phyloP scores from a whole-genome alignment of 2,797 vertebrate genomes.

The Poeciliopsis presidionis region DNA sequence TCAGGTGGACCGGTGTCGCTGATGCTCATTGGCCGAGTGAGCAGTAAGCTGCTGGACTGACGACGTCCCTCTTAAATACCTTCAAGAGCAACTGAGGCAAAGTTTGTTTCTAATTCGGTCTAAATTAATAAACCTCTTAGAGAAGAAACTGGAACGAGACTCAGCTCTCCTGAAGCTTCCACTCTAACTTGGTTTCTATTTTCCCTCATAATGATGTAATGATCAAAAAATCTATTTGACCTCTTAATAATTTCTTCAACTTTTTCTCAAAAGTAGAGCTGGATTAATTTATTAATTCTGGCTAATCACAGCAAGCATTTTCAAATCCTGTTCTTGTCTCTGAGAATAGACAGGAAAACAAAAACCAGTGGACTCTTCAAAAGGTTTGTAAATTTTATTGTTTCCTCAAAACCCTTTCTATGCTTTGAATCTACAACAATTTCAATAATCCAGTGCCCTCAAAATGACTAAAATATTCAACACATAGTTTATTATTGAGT shows the following conservation, averaged over 20 bases:
- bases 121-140: slow-evolving; percentile 36
- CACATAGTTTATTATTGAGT: not conserved
- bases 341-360: not conserved
- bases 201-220: not conserved
- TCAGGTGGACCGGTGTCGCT: slow-evolving; percentile 54
- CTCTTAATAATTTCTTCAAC: not conserved
- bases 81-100: not conserved
- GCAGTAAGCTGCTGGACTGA: slow-evolving; percentile 51
- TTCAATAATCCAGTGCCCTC: not conserved
- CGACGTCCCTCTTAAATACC: slow-evolving; percentile 56
- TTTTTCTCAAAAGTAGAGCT: not conserved
- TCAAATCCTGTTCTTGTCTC: not conserved
- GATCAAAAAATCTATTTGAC: not conserved
- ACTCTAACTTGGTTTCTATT: not conserved
- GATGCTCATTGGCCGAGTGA: slow-evolving; percentile 60
- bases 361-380: not conserved
- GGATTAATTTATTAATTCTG: not conserved
- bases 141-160: slow-evolving; percentile 28
- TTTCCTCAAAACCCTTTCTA: not conserved
- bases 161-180: slow-evolving; percentile 21
- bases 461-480: not conserved
- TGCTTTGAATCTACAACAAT: not conserved
- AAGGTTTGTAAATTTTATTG: not conserved
- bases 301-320: not conserved
- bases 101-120: slow-evolving; percentile 45